Base-by-base conservation (phyloP, 2,113 vertebrate genomes). In the Theristicus caerulescens region DNA sequence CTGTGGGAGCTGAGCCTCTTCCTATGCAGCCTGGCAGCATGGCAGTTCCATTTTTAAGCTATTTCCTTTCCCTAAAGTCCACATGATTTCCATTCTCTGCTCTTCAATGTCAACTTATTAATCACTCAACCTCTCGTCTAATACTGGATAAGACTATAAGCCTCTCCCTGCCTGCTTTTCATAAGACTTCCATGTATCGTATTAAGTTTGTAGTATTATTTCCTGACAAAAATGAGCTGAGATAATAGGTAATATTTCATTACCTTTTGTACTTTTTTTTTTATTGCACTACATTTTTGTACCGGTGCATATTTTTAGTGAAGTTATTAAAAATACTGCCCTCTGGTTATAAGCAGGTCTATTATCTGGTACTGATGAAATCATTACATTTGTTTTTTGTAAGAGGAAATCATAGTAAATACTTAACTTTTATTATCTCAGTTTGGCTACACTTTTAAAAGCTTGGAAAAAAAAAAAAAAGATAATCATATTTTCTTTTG, bases 251-350 rank as follows among this genome's bases (percentile, higher is more conserved):
- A 80, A 90, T 95, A 96, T 95, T 98, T 97, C 93, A 97, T 97
- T 97, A 69, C 83, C 89, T 96, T 95, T 96, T 97, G 93, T 94
- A 86, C 62, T 95, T 89, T 61, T 92, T 97, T 46, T 94, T 97
- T 96, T 91, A 94, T 92, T 96, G 95, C 74, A 84, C n/a, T 82
- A 21, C 57, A 59, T 86, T 97, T 97, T 96, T 91, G 86, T 89
- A 83, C 90, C 86, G 47, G 69, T 87, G 90, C 57, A 82, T 81
- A 47, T 92, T 98, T 95, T 92, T 93, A 94, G 88, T 83, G 78
- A 95, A 80, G 71, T 97, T 98, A 97, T 97, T 97, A 97, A 97
- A 96, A 98, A 88, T 82, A 61, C 26, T 90, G 84, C 97, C 95
- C 88, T 93, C 88, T 95, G 96, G 94, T 95, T 96, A 80, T 80